Conservation (phyloP, 2,888 invertebrate genomes). For the Cryptophagus acutangulus region DNA sequence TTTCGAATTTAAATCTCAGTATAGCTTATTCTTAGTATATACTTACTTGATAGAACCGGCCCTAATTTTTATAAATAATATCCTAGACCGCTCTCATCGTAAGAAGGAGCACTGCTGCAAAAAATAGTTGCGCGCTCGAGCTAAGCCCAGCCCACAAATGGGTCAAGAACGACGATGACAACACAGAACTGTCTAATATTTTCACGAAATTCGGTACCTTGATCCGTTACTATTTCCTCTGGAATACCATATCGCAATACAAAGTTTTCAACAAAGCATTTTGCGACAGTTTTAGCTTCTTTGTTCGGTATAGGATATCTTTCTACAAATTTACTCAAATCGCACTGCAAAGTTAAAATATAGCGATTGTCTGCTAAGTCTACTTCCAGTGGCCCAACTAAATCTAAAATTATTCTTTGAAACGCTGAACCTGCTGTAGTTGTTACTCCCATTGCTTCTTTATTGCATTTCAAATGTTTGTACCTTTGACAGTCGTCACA, state of each 20-base stretch:
- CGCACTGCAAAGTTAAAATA: constrained; percentile 18
- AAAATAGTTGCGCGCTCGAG: too few species aligned
- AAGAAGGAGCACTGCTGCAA: too few species aligned
- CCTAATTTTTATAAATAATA: too few species aligned
- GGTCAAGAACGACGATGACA: too few species aligned
- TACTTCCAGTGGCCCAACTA: constrained; percentile 17
- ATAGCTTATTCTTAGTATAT: too few species aligned
- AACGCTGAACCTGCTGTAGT: constrained; percentile 20
- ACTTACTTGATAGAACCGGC: too few species aligned
- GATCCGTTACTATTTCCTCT: too few species aligned
- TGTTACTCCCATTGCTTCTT: constrained; percentile 17
- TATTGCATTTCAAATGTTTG: constrained; percentile 11
- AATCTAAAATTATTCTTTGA: constrained; percentile 21
- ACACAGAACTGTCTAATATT: too few species aligned
- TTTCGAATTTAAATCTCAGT: too few species aligned
- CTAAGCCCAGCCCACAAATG: too few species aligned
- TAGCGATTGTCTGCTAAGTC: constrained; percentile 13
- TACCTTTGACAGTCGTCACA: constrained; percentile 21
- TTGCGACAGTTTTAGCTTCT: constrained; percentile 15
- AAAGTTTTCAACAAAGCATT: constrained; percentile 22
- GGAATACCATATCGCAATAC: constrained; percentile 23
- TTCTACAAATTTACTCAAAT: constrained; percentile 20
- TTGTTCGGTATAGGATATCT: constrained; percentile 15
- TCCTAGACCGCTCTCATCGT: too few species aligned
- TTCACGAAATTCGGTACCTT: too few species aligned